Base-by-base conservation (phyloP, 2,797 vertebrate species). In the Chelmon rostratus region DNA sequence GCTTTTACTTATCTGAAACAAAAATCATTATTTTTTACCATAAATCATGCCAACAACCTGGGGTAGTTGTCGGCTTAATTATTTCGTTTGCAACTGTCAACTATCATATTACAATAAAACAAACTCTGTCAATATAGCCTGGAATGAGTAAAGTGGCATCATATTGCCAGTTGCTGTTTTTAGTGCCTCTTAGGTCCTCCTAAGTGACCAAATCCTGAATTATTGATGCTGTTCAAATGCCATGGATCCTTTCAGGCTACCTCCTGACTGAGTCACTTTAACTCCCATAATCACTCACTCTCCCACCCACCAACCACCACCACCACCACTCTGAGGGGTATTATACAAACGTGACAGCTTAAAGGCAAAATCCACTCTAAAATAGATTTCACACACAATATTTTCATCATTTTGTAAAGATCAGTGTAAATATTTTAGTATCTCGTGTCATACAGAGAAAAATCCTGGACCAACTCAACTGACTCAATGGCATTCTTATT, bases 181-280 rank as follows among this genome's bases (percentile, higher is more conserved):
- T 88, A 88, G 79, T 37, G 68, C 49, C 86, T 81, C 88, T 75
- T 62, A 67, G 78, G 89, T 82, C 70, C 64, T 84, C 50, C 86
- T 92, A 89, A 93, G 85, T 87, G 90, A 91, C 87, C 84, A 90
- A 84, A 80, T 47, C 47, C 68, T 95, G 81, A 90, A 95, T 93
- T 87, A 93, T 93, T 93, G 72, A 93, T 89, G 72, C 50, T 56
- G 76, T 84, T 90, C 70, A 89, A 92, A 92, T 86, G 87, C 71
- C 83, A 88, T 83, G 70, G 77, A 88, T 86, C 86, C 76, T 81
- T 86, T 89, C 78, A 86, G 74, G 56, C 79, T 86, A 73, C 69
- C 79, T 84, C 82, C 78, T 81, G 79, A 83, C 84, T 89, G 86
- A 89, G 52, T 93, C 91, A 78, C 79, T 83, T 86, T 73, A 83